These are phyloP conservation scores for Spilogale gracilis DNA, from an alignment of 2,113 vertebrate species.

Conservation along the genomic window DNA sequence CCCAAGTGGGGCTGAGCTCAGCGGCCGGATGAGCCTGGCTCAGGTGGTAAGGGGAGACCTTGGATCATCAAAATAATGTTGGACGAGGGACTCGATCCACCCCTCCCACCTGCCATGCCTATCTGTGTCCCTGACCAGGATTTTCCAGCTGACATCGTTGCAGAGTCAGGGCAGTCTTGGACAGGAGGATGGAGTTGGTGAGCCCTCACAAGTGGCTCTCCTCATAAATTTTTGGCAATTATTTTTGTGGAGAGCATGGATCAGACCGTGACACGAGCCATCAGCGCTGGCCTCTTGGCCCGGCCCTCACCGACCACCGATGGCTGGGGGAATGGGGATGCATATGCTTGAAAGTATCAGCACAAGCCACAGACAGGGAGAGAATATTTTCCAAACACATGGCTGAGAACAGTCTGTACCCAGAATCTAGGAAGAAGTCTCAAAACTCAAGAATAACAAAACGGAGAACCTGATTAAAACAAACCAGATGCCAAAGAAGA, in stretches of 20 bases:
- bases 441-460: neutral
- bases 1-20: neutral
- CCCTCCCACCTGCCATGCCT: neutral
- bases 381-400: neutral
- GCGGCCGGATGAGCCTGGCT: neutral
- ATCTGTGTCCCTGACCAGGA: neutral
- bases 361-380: neutral
- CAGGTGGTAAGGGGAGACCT: neutral
- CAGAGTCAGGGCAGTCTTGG: neutral
- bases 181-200: neutral
- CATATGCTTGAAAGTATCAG: neutral
- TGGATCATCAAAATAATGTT: conserved; percentile 53
- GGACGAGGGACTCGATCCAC: neutral
- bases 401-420: neutral
- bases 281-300: neutral
- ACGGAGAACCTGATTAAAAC: neutral
- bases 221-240: neutral
- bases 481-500: neutral
- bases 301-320: neutral
- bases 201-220: neutral
- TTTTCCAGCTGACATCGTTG: neutral
- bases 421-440: neutral
- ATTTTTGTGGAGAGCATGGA: neutral
- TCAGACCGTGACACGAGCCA: neutral
- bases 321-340: neutral